Base-by-base conservation (phyloP, 1,140 invertebrate genomes). In the Rhyzopertha dominica region DNA sequence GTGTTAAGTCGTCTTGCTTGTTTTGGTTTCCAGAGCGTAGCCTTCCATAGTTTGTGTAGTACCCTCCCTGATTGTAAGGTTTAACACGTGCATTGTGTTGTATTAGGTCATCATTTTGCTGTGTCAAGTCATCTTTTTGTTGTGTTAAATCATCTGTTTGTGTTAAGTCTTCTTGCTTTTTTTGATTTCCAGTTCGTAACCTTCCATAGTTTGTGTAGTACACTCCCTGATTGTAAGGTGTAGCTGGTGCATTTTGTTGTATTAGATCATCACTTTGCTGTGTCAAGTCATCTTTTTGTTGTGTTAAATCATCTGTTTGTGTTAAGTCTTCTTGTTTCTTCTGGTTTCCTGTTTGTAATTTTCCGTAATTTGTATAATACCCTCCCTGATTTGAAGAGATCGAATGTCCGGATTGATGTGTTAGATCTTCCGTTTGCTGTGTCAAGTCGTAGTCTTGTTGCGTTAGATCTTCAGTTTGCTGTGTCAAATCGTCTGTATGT, bases 101-200 rank as follows among this genome's bases (percentile, higher is more conserved):
- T 26, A 26, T 26, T 7, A 8, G n/a, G 34, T 35, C 17, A 17
- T 45, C 9, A 26, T 5, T 36, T 44, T 25, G 26, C 34, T 28
- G 31, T 10, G 22, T 44, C 17, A 25, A 17, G 16, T 44, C 29
- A 28, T 35, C 24, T 29, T 44, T 32, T 30, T 49, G 51, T 34
- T 46, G 49, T 0, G 47, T 49, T 26, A 49, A 23, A 39, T 49
- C 42, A 12, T 34, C 23, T 14, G 12, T 14, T 37, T 42, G 37
- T 29, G n/a, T 26, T 7, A 8, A 26, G 24, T 41, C 24, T n/a
- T 26, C 24, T n/a, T 8, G 24, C n/a, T 26, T 26, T n/a, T 26
- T 7, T n/a, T 37, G 35, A 3, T 13, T 8, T 28, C 38, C 38
- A 18, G 29, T 28, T 40, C 18, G 7, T 7, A 40, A 10, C 12